A percentile compares a stretch with the other conserved stretches of the same genome.
These are phyloP conservation scores for Spinus olivaceus DNA, from an alignment of 2,797 vertebrate genomes.

Conservation along the genomic window DNA sequence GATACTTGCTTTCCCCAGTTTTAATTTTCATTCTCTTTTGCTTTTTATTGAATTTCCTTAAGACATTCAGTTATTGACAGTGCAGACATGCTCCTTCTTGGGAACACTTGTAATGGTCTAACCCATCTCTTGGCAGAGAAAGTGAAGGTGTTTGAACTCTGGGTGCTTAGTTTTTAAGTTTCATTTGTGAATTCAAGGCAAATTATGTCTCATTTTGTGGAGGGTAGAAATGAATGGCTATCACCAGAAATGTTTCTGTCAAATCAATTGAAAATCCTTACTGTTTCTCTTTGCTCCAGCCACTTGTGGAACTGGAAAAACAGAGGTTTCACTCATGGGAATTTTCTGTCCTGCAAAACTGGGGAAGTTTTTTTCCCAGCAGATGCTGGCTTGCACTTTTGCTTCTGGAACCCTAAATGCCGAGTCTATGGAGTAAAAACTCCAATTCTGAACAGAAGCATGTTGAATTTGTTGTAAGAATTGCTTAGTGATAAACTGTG, in stretches of 20 bases:
- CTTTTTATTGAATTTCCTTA: constrained; percentile 12
- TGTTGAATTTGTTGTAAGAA: background rate
- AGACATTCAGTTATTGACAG: background rate
- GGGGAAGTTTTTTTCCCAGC: background rate
- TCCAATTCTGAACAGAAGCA: background rate
- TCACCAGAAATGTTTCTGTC: background rate
- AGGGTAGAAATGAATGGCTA: background rate
- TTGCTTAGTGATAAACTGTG: background rate
- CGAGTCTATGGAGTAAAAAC: background rate
- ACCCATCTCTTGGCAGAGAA: background rate
- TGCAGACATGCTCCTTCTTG: background rate
- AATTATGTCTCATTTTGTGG: background rate
- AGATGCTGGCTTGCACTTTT: background rate
- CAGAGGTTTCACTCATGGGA: background rate
- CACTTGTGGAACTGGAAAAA: background rate
- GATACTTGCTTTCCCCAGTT: constrained; percentile 9
- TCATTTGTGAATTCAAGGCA: background rate
- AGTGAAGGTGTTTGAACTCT: background rate
- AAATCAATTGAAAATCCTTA: background rate
- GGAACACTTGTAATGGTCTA: background rate
- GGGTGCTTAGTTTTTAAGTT: background rate
- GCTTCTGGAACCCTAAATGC: background rate
- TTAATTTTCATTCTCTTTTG: constrained; percentile 43
- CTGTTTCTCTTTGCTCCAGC: background rate
- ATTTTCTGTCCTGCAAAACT: background rate